phyloP scores from a whole-genome alignment of 2,888 invertebrate species.

The Sericinus montela region DNA sequence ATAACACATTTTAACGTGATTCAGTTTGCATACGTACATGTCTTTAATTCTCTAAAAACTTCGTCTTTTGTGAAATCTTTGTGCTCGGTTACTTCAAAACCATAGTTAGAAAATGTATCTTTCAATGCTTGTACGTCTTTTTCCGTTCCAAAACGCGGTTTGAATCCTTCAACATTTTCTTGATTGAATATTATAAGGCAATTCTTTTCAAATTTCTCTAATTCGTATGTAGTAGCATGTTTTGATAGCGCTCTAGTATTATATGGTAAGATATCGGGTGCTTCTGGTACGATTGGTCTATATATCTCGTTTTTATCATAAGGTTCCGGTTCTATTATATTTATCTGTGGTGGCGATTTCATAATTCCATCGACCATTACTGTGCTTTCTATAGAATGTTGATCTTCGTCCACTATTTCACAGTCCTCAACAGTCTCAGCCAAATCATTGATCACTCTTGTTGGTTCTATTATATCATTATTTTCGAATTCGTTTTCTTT shows the following conservation, averaged over 20 bases:
- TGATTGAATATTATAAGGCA: conserved; percentile 59
- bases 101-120: conserved; percentile 44
- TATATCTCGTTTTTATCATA: conserved; percentile 11
- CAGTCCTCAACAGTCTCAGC: not conserved
- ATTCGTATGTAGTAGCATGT: conserved; percentile 46
- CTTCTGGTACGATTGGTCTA: not conserved
- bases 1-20: too few relatives aligned
- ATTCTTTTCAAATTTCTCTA: conserved; percentile 57
- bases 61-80: conserved; percentile 44
- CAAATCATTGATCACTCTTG: not conserved
- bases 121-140: conserved; percentile 46
- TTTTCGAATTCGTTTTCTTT: not conserved
- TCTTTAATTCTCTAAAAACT: conserved; percentile 40
- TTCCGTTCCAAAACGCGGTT: conserved; percentile 47
- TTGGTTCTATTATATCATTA: not conserved
- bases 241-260: conserved; percentile 42
- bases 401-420: conserved; percentile 5
- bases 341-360: conserved; percentile 12
- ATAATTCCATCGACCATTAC: conserved; percentile 11
- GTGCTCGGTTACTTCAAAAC: conserved; percentile 45
- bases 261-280: conserved; percentile 2
- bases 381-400: not conserved
- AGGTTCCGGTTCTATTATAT: conserved; percentile 8
- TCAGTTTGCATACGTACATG: conserved; percentile 42
- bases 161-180: conserved; percentile 40